These are phyloP conservation scores for Eubasilissa regina DNA, from an alignment of 1,140 invertebrate species.

Conservation along the genomic window DNA sequence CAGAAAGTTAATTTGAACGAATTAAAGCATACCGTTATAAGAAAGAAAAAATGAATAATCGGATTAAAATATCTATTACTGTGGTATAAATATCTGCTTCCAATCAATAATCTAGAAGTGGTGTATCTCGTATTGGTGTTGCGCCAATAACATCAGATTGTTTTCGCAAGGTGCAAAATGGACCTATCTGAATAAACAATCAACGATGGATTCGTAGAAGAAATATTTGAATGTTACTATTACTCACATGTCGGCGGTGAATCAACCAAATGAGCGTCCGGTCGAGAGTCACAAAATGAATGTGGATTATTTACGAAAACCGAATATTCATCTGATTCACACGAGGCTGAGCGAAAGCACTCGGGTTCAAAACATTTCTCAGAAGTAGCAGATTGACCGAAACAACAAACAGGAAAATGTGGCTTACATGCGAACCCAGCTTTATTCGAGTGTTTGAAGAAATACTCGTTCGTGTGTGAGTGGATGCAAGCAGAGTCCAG, in stretches of 20 bases:
- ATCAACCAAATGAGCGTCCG: neutral
- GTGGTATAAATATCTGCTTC: too few relatives aligned
- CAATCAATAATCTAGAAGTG: too few relatives aligned
- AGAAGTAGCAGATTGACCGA: constrained; percentile 18
- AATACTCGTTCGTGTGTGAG: neutral
- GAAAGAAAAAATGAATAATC: too few relatives aligned
- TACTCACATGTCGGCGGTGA: neutral
- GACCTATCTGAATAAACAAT: constrained; percentile 1
- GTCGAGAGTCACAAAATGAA: neutral
- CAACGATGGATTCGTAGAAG: too few relatives aligned
- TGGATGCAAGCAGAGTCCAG: neutral
- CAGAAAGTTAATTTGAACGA: too few relatives aligned
- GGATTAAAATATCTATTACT: too few relatives aligned
- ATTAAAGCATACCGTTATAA: too few relatives aligned
- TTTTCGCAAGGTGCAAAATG: neutral
- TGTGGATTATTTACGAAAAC: constrained; percentile 7
- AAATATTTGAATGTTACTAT: neutral
- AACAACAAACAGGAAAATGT: constrained; percentile 35
- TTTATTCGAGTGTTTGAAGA: neutral
- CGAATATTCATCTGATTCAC: neutral
- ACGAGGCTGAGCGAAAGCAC: neutral
- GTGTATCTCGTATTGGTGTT: neutral
- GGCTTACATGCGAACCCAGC: neutral
- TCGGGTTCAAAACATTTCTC: neutral
- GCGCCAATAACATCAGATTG: neutral